Evolutionary conservation across 2,888 invertebrate species (phyloP).

Genomic region (Hirtodrosophila duncani): DNA sequence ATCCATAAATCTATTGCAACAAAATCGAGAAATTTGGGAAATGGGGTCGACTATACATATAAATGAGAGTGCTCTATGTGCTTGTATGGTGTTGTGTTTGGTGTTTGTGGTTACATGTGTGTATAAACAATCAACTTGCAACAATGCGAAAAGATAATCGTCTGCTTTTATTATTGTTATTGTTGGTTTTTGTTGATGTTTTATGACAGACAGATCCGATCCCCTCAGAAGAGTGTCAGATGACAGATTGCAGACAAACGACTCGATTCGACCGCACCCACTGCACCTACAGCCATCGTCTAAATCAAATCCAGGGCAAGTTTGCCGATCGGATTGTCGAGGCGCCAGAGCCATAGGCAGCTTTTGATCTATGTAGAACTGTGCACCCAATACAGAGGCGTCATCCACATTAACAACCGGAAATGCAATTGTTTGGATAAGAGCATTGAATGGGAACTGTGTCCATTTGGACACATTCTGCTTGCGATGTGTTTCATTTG

Average conservation of each 20-base stretch:
- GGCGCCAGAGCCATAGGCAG: slow-evolving; percentile 6
- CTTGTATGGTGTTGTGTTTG: no score
- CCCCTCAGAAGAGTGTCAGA: slow-evolving; percentile 51
- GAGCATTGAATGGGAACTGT: slow-evolving; percentile 44
- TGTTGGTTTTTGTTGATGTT: slow-evolving; percentile 15
- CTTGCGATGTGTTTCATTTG: no score
- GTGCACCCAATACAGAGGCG: slow-evolving; percentile 33
- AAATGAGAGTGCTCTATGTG: no score
- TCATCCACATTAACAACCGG: slow-evolving; percentile 67
- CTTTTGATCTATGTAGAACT: slow-evolving; percentile 27
- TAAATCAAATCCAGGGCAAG: not conserved
- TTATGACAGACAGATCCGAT: no score
- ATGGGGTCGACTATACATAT: no score
- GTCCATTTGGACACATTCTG: slow-evolving; percentile 58
- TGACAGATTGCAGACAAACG: slow-evolving; percentile 58
- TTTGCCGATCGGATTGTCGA: no score
- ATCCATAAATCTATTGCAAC: no score
- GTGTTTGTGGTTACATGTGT: no score
- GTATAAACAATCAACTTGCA: slow-evolving; percentile 33
- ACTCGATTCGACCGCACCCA: slow-evolving; percentile 27
- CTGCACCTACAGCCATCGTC: not conserved
- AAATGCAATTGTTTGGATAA: slow-evolving; percentile 60
- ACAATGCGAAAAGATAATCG: not conserved
- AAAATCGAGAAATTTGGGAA: no score
- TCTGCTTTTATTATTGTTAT: slow-evolving; percentile 3